Evolutionary conservation across 2,888 invertebrate genomes (phyloP).

Genomic region (Himalopsyche japonica): DNA sequence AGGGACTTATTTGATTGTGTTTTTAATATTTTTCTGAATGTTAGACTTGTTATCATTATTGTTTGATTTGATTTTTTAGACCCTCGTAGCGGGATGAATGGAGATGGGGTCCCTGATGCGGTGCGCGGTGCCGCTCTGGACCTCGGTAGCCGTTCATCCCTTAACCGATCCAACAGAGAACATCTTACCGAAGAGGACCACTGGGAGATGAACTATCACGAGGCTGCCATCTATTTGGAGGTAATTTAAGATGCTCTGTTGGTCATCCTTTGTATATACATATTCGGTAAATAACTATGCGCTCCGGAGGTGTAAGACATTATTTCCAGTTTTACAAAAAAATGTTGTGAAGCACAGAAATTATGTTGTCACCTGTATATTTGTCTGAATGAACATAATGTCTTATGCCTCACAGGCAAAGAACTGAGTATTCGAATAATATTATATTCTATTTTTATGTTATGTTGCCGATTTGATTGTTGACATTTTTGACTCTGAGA

Average conservation of each 20-base stretch:
- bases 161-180: slow-evolving; percentile 58
- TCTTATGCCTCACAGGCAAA: too few relatives aligned
- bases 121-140: slow-evolving; percentile 54
- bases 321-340: too few relatives aligned
- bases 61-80: background rate
- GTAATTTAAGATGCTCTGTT: slow-evolving; percentile 51
- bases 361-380: too few relatives aligned
- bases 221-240: slow-evolving; percentile 86
- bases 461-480: too few relatives aligned
- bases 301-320: too few relatives aligned
- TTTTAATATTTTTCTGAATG: background rate
- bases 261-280: too few relatives aligned
- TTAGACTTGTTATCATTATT: background rate
- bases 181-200: slow-evolving; percentile 62
- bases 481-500: too few relatives aligned
- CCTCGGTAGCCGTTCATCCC: slow-evolving; percentile 66
- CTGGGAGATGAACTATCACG: slow-evolving; percentile 90
- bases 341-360: too few relatives aligned
- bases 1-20: background rate
- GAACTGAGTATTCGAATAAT: too few relatives aligned
- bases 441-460: too few relatives aligned
- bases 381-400: too few relatives aligned
- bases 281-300: too few relatives aligned
- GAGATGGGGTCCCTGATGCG: slow-evolving; percentile 46
- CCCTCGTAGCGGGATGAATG: slow-evolving; percentile 45